Evolutionary conservation across 2,797 vertebrate species (phyloP).

Genomic region (Scyliorhinus canicula): DNA sequence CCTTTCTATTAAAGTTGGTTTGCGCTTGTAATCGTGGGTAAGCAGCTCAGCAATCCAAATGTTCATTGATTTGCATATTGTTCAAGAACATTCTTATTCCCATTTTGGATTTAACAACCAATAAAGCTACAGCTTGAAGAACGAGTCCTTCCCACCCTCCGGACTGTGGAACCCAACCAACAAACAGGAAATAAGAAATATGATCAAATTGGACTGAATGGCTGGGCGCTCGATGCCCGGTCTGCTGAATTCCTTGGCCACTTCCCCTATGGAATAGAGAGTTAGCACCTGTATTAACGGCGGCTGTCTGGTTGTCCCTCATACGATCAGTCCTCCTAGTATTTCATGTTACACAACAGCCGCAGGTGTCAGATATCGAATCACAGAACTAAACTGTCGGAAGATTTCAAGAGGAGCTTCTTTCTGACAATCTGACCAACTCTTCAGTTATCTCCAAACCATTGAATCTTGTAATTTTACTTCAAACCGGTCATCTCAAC

Average conservation of each 20-base stretch:
- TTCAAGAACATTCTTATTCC: neutral
- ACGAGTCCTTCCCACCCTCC: neutral
- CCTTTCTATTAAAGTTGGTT: neutral
- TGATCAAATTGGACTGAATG: neutral
- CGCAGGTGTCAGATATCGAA: neutral
- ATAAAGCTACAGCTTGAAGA: accelerated
- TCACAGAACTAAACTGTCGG: neutral
- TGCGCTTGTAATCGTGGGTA: neutral
- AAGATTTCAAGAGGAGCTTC: neutral
- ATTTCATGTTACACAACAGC: neutral
- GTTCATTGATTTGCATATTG: neutral
- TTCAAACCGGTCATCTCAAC: neutral
- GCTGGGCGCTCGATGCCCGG: neutral
- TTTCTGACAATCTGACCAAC: no score
- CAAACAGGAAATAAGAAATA: neutral
- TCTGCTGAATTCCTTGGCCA: neutral
- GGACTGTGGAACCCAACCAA: neutral
- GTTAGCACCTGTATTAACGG: neutral
- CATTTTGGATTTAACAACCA: neutral
- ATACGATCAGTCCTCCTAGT: neutral
- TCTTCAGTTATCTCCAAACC: neutral
- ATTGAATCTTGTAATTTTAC: neutral
- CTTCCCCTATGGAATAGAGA: neutral
- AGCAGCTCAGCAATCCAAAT: neutral
- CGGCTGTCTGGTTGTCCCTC: neutral